These are phyloP conservation scores for Allenopithecus nigroviridis DNA, from an alignment of 2,797 vertebrate species.

Conservation along the genomic window DNA sequence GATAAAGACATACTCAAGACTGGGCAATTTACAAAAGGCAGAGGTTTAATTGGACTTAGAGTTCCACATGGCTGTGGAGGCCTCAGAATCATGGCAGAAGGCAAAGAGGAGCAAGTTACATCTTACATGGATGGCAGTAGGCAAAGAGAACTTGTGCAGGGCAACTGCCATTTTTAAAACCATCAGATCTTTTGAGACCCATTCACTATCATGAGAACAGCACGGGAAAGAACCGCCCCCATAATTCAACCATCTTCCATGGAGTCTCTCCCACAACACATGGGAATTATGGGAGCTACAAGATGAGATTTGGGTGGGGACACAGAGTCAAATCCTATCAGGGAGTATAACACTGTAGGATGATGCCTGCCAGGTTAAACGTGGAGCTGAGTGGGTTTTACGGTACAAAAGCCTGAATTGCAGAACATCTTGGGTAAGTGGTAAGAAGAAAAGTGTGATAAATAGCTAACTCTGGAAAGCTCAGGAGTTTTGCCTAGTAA, in stretches of 20 bases:
- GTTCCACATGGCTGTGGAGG: not conserved
- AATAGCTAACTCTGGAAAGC: not conserved
- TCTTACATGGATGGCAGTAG: not conserved
- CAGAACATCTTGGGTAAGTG: not conserved
- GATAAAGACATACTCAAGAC: not conserved
- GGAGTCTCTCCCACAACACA: not conserved
- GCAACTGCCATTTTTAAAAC: not conserved
- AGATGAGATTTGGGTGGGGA: not conserved
- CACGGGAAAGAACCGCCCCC: no score
- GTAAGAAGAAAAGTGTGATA: not conserved
- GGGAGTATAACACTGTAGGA: not conserved
- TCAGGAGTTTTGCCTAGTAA: not conserved
- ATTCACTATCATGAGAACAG: not conserved
- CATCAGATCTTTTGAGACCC: no score
- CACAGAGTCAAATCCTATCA: not conserved
- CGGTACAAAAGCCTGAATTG: not conserved
- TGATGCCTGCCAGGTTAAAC: not conserved
- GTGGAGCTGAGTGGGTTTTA: not conserved
- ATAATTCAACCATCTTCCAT: not conserved
- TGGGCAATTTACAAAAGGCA: not conserved
- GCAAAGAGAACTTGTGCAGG: not conserved
- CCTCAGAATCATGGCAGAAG: not conserved
- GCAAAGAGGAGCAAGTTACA: not conserved
- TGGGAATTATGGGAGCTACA: not conserved
- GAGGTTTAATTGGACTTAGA: not conserved